These are phyloP conservation scores for Eriocheir sinensis DNA, from an alignment of 1,140 invertebrate genomes.

Conservation along the genomic window DNA sequence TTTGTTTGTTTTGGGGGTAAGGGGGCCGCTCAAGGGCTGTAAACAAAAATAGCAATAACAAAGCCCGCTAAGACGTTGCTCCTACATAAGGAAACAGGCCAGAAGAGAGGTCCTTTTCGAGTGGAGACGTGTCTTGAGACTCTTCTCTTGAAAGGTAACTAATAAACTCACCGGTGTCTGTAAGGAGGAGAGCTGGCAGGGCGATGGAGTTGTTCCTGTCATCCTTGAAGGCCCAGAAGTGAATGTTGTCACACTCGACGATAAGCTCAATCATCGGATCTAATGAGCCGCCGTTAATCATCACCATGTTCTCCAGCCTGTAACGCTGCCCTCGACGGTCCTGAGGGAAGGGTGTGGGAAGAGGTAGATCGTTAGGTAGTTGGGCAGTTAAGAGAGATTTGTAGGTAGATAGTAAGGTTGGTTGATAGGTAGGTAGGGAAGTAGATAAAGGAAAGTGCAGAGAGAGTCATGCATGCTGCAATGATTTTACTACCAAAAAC, in stretches of 20 bases:
- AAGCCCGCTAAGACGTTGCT: no score
- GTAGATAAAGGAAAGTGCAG: no score
- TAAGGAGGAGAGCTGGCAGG: slow-evolving; percentile 59
- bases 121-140: no score
- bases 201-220: neutral
- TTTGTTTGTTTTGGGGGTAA: no score
- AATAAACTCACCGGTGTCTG: slow-evolving; percentile 59
- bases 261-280: neutral
- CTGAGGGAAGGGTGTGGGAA: neutral
- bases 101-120: no score
- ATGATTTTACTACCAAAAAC: no score
- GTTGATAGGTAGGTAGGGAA: neutral
- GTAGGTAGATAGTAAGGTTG: neutral
- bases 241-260: slow-evolving; percentile 27
- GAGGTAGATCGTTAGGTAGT: no score
- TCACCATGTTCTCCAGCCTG: slow-evolving; percentile 56
- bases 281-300: neutral
- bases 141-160: no score
- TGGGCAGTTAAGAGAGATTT: neutral
- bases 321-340: neutral
- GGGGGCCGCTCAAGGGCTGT: no score
- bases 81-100: no score
- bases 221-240: slow-evolving; percentile 54
- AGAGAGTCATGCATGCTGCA: no score
- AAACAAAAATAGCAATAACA: no score